These are phyloP conservation scores for Paratilapia polleni DNA, from an alignment of 2,113 vertebrate genomes.

Conservation along the genomic window DNA sequence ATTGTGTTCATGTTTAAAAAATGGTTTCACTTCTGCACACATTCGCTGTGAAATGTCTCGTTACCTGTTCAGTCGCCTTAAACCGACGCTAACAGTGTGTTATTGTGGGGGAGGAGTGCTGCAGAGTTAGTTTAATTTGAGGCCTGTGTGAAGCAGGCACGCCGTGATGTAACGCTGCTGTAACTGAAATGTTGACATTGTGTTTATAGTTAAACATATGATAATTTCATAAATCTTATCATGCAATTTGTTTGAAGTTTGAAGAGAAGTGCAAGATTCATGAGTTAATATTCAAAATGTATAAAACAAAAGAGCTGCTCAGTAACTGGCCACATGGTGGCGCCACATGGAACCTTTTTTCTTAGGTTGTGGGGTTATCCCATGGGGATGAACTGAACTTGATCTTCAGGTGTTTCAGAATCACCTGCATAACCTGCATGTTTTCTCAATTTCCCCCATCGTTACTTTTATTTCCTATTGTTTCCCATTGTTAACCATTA, in stretches of 20 bases:
- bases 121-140: too few species aligned
- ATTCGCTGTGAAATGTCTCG: background rate
- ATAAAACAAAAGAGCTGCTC: background rate
- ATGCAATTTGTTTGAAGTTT: background rate
- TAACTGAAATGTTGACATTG: background rate
- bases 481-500: too few species aligned
- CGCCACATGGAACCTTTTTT: background rate
- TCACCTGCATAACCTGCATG: too few species aligned
- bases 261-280: background rate
- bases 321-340: background rate
- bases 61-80: background rate
- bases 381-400: background rate
- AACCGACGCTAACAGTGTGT: background rate
- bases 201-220: background rate
- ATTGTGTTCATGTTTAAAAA: background rate
- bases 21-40: background rate
- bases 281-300: background rate
- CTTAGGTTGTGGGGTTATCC: too few species aligned
- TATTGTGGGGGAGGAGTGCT: background rate
- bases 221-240: background rate
- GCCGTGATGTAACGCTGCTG: too few species aligned
- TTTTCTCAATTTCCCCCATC: too few species aligned
- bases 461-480: too few species aligned
- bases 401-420: too few species aligned
- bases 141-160: too few species aligned